Evolutionary conservation across 2,888 invertebrate genomes (phyloP).

Genomic region (Periphyllus acericola): DNA sequence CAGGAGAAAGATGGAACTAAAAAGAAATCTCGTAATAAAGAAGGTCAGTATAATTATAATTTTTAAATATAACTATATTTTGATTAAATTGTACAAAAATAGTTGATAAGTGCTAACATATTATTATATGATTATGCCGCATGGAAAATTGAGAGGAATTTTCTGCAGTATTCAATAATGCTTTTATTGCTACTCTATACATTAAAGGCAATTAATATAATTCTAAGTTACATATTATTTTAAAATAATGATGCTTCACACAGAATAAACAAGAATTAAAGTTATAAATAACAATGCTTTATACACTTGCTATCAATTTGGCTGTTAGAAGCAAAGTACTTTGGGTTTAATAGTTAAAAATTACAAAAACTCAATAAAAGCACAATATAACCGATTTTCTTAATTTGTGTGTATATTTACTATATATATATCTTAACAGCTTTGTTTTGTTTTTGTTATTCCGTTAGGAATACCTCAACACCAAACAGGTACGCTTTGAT

Average conservation of each 20-base stretch:
- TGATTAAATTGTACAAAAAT: slow-evolving; percentile 42
- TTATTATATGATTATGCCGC: slow-evolving; percentile 55
- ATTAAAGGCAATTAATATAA: slow-evolving; percentile 1
- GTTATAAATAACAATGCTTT: slow-evolving; percentile 41
- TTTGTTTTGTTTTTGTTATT: slow-evolving; percentile 59
- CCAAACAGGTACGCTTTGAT: slow-evolving; percentile 60
- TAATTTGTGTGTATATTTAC: neutral
- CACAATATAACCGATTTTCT: neutral
- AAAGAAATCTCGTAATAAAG: slow-evolving; percentile 88
- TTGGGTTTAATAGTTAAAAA: slow-evolving; percentile 11
- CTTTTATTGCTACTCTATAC: slow-evolving; percentile 51
- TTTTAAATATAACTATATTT: slow-evolving; percentile 12
- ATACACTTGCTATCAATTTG: slow-evolving; percentile 55
- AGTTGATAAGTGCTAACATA: slow-evolving; percentile 41
- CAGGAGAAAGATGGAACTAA: slow-evolving; percentile 84
- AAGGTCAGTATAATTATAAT: slow-evolving; percentile 73
- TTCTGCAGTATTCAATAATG: slow-evolving; percentile 52
- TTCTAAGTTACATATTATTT: neutral
- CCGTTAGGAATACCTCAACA: slow-evolving; percentile 61
- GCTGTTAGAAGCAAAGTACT: slow-evolving; percentile 45
- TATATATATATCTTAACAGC: slow-evolving; percentile 48
- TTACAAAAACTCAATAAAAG: neutral
- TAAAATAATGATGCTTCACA: slow-evolving; percentile 24
- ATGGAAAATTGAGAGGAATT: slow-evolving; percentile 33
- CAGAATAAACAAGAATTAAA: neutral